Percentiles rank a stretch among this genome's conserved stretches.
Conservation (phyloP, 1,140 invertebrate species). For the Magallana gigas region DNA sequence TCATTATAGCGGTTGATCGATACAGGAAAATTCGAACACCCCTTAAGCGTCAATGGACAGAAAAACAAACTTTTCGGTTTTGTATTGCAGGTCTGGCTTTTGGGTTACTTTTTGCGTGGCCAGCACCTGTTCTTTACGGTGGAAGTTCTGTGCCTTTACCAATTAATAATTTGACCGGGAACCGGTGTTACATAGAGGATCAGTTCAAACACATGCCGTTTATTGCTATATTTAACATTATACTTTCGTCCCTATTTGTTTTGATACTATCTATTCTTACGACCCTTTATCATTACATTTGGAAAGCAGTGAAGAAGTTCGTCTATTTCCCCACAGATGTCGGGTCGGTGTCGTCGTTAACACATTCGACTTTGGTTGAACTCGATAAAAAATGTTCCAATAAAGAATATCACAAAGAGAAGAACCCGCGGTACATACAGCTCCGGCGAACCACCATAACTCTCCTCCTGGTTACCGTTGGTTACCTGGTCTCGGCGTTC, state of each 20-base stretch:
- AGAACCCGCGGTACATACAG: conserved; percentile 10
- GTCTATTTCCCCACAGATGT: background rate
- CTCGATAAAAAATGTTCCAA: background rate
- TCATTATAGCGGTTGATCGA: conserved; percentile 69
- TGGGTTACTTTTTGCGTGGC: conserved; percentile 43
- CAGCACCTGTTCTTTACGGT: conserved; percentile 49
- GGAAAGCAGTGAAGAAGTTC: conserved; percentile 18
- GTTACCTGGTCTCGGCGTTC: conserved; percentile 43
- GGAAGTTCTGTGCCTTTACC: conserved; percentile 32
- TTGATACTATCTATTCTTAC: conserved; percentile 42
- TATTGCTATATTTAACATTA: conserved; percentile 15
- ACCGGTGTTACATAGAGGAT: conserved; percentile 43
- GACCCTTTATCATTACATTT: conserved; percentile 38
- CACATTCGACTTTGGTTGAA: background rate
- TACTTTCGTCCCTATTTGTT: conserved; percentile 36
- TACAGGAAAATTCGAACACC: conserved; percentile 67
- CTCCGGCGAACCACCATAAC: conserved; percentile 32
- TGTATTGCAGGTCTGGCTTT: conserved; percentile 38
- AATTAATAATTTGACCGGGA: conserved; percentile 40
- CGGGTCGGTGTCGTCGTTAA: background rate
- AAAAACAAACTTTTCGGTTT: conserved; percentile 43
- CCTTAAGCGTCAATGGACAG: conserved; percentile 63
- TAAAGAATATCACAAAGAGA: background rate
- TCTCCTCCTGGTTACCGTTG: conserved; percentile 43
- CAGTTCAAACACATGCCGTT: background rate